Evolutionary conservation across 2,888 invertebrate species (phyloP).

Genomic region (Leptopilina myrica): DNA sequence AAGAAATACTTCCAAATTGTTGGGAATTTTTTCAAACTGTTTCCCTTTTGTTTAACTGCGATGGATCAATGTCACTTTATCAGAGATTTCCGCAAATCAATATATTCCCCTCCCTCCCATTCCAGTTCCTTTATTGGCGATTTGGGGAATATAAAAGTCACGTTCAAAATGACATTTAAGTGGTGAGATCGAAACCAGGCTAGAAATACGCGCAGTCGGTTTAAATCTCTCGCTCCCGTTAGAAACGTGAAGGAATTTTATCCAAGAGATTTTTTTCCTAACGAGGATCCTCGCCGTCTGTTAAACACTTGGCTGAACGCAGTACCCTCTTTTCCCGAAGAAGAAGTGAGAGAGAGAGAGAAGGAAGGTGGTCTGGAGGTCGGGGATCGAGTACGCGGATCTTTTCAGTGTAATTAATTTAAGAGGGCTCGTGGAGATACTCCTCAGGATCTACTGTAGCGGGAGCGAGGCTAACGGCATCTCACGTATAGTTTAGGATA

Average conservation of each 20-base stretch:
- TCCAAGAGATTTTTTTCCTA: slow-evolving; percentile 56
- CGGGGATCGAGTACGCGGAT: slow-evolving; percentile 68
- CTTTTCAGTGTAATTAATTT: slow-evolving; percentile 76
- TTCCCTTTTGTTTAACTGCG: too few relatives aligned
- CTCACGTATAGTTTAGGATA: slow-evolving; percentile 46
- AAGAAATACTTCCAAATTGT: too few relatives aligned
- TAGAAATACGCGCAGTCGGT: slow-evolving; percentile 50
- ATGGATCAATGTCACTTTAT: too few relatives aligned
- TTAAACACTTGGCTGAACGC: slow-evolving; percentile 53
- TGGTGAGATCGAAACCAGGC: slow-evolving; percentile 35
- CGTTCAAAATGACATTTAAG: not conserved
- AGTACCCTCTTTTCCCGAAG: slow-evolving; percentile 42
- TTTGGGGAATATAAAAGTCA: not conserved
- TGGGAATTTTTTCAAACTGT: too few relatives aligned
- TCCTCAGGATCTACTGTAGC: slow-evolving; percentile 55
- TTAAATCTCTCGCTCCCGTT: slow-evolving; percentile 54
- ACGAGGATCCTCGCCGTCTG: slow-evolving; percentile 57
- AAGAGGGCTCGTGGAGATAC: slow-evolving; percentile 71
- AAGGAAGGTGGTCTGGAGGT: slow-evolving; percentile 44
- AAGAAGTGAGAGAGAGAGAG: slow-evolving; percentile 22
- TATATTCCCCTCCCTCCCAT: not conserved
- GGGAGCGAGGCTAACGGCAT: slow-evolving; percentile 51
- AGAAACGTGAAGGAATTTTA: slow-evolving; percentile 57
- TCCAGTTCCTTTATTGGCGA: not conserved
- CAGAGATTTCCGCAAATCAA: not conserved